Evolutionary conservation across 53 echinoderm and acorn worm genomes (phyloP).

Genomic region (Hippasteria phrygiana): DNA sequence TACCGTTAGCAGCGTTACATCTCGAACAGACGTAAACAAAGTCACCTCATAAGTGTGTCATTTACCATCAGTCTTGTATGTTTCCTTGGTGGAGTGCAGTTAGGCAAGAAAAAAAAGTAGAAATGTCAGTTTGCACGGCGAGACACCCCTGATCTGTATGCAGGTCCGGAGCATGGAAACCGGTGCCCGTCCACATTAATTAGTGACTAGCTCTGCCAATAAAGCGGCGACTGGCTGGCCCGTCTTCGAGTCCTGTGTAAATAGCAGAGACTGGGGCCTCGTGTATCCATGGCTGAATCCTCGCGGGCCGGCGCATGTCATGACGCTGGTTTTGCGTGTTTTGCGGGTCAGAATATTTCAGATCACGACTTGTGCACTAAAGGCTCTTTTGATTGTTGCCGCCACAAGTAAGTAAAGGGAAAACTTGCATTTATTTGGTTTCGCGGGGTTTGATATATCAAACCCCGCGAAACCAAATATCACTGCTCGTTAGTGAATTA

Average conservation of each 20-base stretch:
- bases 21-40: no score
- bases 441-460: no score
- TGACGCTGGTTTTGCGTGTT: neutral
- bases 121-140: neutral
- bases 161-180: neutral
- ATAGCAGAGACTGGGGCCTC: neutral
- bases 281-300: slow-evolving; percentile 18
- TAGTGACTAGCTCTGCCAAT: slow-evolving; percentile 58
- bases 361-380: slow-evolving; percentile 12
- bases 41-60: no score
- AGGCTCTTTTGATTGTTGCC: neutral
- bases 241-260: slow-evolving; percentile 36
- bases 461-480: no score
- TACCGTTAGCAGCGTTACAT: no score
- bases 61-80: slow-evolving; percentile 5
- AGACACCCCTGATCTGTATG: neutral
- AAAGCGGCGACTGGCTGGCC: neutral
- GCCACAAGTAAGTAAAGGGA: neutral
- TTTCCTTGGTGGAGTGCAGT: neutral
- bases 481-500: no score
- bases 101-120: neutral
- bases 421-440: neutral
- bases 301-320: neutral
- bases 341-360: neutral
- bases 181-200: slow-evolving; percentile 36